Evolutionary conservation across 2,888 invertebrate genomes (phyloP), one percentile per base, ranked within the genome.

Genomic region (Glomeris marginata): DNA sequence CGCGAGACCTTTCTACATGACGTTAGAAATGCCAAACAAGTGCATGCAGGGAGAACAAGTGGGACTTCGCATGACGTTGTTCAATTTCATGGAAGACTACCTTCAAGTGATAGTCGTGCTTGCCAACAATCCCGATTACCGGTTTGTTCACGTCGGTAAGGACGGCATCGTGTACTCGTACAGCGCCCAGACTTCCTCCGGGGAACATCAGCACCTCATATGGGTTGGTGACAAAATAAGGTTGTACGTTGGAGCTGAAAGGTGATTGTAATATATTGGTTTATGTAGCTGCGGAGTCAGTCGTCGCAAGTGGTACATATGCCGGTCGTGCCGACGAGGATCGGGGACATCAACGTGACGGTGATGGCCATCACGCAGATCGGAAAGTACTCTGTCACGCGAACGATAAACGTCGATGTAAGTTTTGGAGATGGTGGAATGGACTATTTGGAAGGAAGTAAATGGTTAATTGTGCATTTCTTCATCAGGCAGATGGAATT

Each of bases 191-290:
- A 90, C 90, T 2, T 84, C 88, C 1, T 82, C 77, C 65, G 92
- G 92, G 52, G 91, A 94, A 67, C 90, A 92, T 70, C 92, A 95
- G 67, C 91, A 92, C 71, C 85, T 94, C 66, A 78, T 92, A 59
- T 91, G 82, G 72, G 78, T 90, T 51, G 55, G 51, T 51, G 16
- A 21, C 16, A 42, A n/a, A 6, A 38, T 10, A 20, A 21, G 8
- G 33, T 8, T 45, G 15, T 46, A 33, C n/a, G n/a, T 42, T 42
- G 4, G 13, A n/a, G 21, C 13, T 15, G 4, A 11, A n/a, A 1
- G 15, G 15, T 21, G 10, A 40, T 47, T 41, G 4, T 21, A 2
- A n/a, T 20, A n/a, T 65, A 55, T 63, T 63, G 54, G 6, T 5
- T 45, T 28, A 55, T 58, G 10, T 58, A 69, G 69, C 57, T 70